phyloP scores from a whole-genome alignment of 1,140 invertebrate genomes.

The Aphidius gifuensis region DNA sequence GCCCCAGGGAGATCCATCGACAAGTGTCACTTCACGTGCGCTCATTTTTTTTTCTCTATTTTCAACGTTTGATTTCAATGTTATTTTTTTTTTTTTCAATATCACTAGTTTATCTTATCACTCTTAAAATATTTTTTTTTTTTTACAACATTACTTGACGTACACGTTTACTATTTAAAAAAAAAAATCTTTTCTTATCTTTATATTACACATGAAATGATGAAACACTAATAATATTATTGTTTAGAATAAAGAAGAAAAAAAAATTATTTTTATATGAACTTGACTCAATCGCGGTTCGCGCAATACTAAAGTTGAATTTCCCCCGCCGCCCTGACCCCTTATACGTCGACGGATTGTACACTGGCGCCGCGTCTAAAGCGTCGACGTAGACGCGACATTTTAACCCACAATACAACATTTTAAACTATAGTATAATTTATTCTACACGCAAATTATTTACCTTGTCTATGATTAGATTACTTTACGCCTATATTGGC shows the following conservation, averaged over 20 bases:
- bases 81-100: conserved; percentile 7
- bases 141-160: too few species aligned
- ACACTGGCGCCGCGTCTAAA: conserved; percentile 5
- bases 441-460: neutral
- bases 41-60: conserved; percentile 51
- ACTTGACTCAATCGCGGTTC: conserved; percentile 39
- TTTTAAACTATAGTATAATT: neutral
- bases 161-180: neutral
- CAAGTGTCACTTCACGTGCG: conserved; percentile 67
- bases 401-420: conserved; percentile 1
- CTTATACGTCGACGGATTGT: conserved; percentile 16
- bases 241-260: neutral
- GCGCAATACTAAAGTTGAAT: conserved; percentile 43
- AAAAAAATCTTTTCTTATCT: neutral
- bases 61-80: neutral
- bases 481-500: neutral
- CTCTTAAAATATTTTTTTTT: neutral
- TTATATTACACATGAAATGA: neutral
- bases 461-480: conserved; percentile 7
- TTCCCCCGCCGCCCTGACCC: conserved; percentile 29
- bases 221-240: neutral
- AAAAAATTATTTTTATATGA: conserved; percentile 25
- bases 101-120: neutral
- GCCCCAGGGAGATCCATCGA: conserved; percentile 84
- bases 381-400: conserved; percentile 18